Base-by-base conservation (phyloP, 2,797 vertebrate species). In the Tachyglossus aculeatus region DNA sequence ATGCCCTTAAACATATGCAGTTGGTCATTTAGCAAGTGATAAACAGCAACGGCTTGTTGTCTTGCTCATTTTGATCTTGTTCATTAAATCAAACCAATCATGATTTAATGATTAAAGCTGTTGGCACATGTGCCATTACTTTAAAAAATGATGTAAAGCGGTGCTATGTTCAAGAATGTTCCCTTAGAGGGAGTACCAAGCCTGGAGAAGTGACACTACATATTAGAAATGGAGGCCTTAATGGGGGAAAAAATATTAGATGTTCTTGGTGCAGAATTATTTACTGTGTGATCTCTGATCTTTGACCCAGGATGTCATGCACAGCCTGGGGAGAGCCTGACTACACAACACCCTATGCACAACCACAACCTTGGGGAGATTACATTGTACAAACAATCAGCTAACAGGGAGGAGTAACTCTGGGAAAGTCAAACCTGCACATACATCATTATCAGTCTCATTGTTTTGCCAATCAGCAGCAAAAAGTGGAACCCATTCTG, bases 401-500 rank as follows among this genome's bases (percentile, higher is more conserved):
- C 90, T 92, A 90, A 90, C 89, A 77, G 67, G 82, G 80, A 82
- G 88, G 83, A 89, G 84, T 78, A 88, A 85, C 83, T 71, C 84
- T 92, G 92, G 90, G 83, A 87, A 78, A 85, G 83, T 84, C 80
- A 90, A 94, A 93, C 92, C 92, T 90, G 88, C 86, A 86, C 71
- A 89, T 95, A 86, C 71, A 89, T 95, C 91, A 89, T 93, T 90
- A 88, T 88, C 86, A 88, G 81, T 74, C 80, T 93, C 78, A 94
- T 95, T 96, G 94, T 96, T 93, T 94, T 94, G 91, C 92, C 95
- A 94, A 96, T 94, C 91, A 93, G 91, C 32, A 88, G 90, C 88
- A 92, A 84, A 87, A 91, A 91, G 88, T 84, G 86, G 87, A 93
- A 93, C 92, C 90, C 92, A 92, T 94, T 80, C 73, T 27, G 74